These are phyloP conservation scores for Sarcophaga rosellei DNA, from an alignment of 2,888 invertebrate species.

Conservation along the genomic window DNA sequence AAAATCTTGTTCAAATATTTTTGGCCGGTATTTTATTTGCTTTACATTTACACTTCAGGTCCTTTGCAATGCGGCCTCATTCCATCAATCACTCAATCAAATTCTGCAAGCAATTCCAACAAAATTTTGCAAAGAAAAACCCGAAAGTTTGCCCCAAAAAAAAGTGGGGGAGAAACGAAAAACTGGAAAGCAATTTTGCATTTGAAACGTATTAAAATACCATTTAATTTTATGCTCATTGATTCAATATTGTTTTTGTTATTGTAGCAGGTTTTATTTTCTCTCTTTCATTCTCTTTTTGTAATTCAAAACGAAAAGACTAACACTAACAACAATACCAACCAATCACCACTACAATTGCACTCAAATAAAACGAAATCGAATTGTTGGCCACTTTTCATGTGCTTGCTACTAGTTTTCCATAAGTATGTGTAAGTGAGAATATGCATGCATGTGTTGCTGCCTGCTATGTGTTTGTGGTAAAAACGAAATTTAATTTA, in stretches of 20 bases:
- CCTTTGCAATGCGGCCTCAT: neutral
- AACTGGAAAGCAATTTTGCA: slow-evolving; percentile 12
- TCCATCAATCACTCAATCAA: slow-evolving; percentile 6
- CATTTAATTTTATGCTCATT: slow-evolving; percentile 53
- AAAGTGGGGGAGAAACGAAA: neutral
- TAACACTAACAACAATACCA: too few relatives aligned
- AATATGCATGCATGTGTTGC: slow-evolving; percentile 54
- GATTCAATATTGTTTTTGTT: slow-evolving; percentile 39
- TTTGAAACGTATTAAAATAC: slow-evolving; percentile 47
- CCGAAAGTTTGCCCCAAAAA: too few relatives aligned
- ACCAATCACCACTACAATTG: neutral
- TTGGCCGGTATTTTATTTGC: neutral
- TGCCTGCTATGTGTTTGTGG: slow-evolving; percentile 47
- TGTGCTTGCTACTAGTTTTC: slow-evolving; percentile 25
- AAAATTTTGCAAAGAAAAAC: too few relatives aligned
- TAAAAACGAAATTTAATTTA: slow-evolving; percentile 74
- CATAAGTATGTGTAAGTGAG: slow-evolving; percentile 9
- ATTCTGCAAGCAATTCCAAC: too few relatives aligned
- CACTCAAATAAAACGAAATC: slow-evolving; percentile 25
- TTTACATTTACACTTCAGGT: slow-evolving; percentile 13
- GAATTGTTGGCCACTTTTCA: slow-evolving; percentile 43
- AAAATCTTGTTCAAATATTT: neutral
- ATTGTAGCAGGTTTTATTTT: neutral
- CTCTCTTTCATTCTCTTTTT: too few relatives aligned
- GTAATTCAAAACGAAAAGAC: too few relatives aligned